Evolutionary conservation across 2,113 vertebrate genomes (phyloP), one percentile per base, ranked within the genome.

Genomic region (Carassius auratus): DNA sequence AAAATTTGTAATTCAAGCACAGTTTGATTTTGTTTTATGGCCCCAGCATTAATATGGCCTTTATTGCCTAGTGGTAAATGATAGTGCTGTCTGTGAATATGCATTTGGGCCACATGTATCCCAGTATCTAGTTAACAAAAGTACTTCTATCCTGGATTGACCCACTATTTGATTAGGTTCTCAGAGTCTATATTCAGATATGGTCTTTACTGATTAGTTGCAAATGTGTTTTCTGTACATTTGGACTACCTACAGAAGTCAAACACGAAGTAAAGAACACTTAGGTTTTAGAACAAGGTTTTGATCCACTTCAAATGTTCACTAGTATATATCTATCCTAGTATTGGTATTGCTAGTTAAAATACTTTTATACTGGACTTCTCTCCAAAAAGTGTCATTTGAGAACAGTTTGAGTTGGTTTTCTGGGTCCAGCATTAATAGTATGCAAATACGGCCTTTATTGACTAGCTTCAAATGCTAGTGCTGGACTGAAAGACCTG

Each of bases 401-500:
- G 68, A 38, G 14, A 15, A 71, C 68, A 0, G 2, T 36, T 69
- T 69, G 26, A 38, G 7, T 38, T n/a, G 19, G 26, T 38, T 33
- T 19, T 71, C 33, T 71, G 30, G 8, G 15, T 17, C 68, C 3
- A 17, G 57, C 19, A 1, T 59, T n/a, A 59, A 9, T 9, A 9
- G 57, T 71, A 71, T 71, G 26, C 14, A 71, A 71, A 71, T 71
- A 33, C 5, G 8, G 23, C 23, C 26, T 30, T 71, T 33, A 71
- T 71, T 71, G 68, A 36, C 33, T 21, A 71, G 68, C 52, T 38
- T 9, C 1, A 79, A 61, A 42, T 77, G 8, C 38, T 61, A 23
- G 76, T 79, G 52, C 48, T 57, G 23, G 66, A 62, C 48, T 84
- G 33, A 85, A 64, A 84, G 73, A 45, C 66, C 48, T 66, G 64